Conservation (phyloP, 2,113 vertebrate genomes). For the Felis catus region F.catus_Fca126_mat1.0 CM031421.1:112489501-112490000, state of each 20-base stretch:
- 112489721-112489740: neutral
- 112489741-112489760: neutral
- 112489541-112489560: neutral
- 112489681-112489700: neutral
- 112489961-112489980: neutral
- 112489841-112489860: rapidly evolving
- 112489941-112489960: neutral
- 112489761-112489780: rapidly evolving
- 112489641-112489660: neutral
- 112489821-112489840: neutral
- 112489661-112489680: neutral
- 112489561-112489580: neutral
- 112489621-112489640: conserved; percentile 36
- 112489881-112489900: rapidly evolving
- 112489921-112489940: rapidly evolving
- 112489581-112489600: conserved; percentile 26
- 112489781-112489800: neutral
- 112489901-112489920: neutral
- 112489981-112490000: neutral
- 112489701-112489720: neutral
- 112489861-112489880: rapidly evolving
- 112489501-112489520: neutral
- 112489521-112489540: neutral
- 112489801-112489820: rapidly evolving
- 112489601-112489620: conserved; percentile 27